Base-by-base conservation (phyloP, 2,113 vertebrate species). In the Microcebus murinus region DNA sequence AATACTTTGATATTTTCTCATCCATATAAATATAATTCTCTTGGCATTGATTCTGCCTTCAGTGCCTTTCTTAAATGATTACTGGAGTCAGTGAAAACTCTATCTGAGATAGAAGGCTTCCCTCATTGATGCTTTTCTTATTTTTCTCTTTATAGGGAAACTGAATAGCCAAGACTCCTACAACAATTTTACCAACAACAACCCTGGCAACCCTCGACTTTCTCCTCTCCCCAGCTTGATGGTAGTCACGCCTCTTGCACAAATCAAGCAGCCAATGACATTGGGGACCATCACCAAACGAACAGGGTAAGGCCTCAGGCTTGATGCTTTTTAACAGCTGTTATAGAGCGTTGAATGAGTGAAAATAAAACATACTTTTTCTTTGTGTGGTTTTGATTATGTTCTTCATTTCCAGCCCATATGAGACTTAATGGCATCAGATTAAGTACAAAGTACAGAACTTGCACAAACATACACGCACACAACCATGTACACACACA, bases 201-300 rank as follows among this genome's bases (percentile, higher is more conserved):
- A 99, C 94, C 99, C 99, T 73, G 99, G 99, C 57, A 99, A 99
- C 92, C 99, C 99, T 8, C 99, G 99, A 0, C 99, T 99, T 67
- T 99, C 99, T 81, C 99, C 99, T 0, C 98, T 99, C 86, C 99
- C 99, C 52, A 99, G 98, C 96, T 97, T 99, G 97, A 99, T 99
- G 0, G 99, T 99, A 50, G 99, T 99, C 93, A 98, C 99, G 90
- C 99, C 99, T 57, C 98, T 99, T 87, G 99, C 99, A 76, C 99
- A 99, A 95, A 99, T 99, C 99, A 99, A 99, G 70, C 99, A 99
- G 97, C 99, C 99, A 85, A 99, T 99, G 99, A 99, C 99, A 21
- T 98, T 99, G 79, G 99, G 99, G 89, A 99, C 99, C 98, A 99
- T 99, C 99, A 99, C 99, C 94, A 99, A 99, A 94, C 99, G 99